Percentiles rank a stretch among this genome's conserved stretches.
These are phyloP conservation scores for Rotaria socialis DNA, from an alignment of 2,888 invertebrate genomes.

Conservation along the genomic window DNA sequence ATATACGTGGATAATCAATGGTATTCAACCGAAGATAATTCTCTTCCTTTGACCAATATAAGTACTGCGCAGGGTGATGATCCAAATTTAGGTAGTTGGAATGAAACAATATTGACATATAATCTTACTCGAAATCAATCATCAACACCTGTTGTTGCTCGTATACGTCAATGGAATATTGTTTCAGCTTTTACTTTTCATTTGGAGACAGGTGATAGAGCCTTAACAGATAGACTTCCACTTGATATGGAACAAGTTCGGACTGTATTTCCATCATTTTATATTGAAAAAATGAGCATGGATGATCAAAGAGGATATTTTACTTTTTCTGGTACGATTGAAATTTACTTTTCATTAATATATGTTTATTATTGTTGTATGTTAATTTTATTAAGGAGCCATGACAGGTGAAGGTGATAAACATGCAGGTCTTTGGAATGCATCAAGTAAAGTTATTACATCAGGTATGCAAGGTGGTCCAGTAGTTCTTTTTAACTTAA, in stretches of 20 bases:
- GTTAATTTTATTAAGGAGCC: not conserved
- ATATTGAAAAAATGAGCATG: not conserved
- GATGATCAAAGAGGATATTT: slow-evolving; percentile 2
- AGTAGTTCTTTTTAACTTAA: slow-evolving; percentile 39
- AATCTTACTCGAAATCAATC: not conserved
- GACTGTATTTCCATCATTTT: slow-evolving; percentile 26
- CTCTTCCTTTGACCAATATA: not conserved
- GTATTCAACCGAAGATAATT: slow-evolving; percentile 2
- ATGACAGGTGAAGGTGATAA: slow-evolving; percentile 45
- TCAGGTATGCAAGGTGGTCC: slow-evolving; percentile 42
- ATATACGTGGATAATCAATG: not conserved
- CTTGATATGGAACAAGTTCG: slow-evolving; percentile 22
- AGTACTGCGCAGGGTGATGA: not conserved
- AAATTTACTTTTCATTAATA: not conserved
- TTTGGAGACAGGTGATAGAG: not conserved
- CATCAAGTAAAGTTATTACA: slow-evolving; percentile 34
- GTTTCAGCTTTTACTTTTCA: not conserved
- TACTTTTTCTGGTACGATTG: not conserved
- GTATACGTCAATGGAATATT: slow-evolving; percentile 4
- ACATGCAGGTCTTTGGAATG: slow-evolving; percentile 42
- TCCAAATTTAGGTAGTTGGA: slow-evolving; percentile 3
- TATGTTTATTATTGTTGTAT: not conserved
- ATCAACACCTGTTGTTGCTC: not conserved
- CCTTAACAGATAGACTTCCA: not conserved
- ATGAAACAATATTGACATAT: not conserved